phyloP scores from a whole-genome alignment of 2,113 vertebrate genomes.

The Helogale parvula region DNA sequence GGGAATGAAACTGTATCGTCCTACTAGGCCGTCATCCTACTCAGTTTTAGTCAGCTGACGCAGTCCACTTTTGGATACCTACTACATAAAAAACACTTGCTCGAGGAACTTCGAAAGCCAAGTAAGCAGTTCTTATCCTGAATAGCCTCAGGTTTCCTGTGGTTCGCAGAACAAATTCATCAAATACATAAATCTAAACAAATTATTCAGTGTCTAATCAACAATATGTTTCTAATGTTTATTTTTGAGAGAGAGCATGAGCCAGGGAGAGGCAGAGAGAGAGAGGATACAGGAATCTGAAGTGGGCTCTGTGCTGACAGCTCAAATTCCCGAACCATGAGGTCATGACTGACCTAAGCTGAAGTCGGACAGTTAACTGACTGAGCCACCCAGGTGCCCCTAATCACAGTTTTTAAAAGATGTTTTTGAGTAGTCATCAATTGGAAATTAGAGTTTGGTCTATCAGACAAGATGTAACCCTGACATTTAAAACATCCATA shows the following conservation, averaged over 20 bases:
- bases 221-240: too few species aligned
- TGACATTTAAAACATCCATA: not conserved
- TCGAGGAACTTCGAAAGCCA: constrained; percentile 4
- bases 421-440: not conserved
- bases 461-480: not conserved
- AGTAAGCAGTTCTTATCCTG: not conserved
- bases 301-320: too few species aligned
- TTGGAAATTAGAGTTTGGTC: not conserved
- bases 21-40: not conserved
- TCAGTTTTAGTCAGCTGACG: not conserved
- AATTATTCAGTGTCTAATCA: not conserved
- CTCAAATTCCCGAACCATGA: too few species aligned
- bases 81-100: not conserved
- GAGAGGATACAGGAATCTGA: too few species aligned
- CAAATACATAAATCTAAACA: not conserved
- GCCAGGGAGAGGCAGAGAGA: too few species aligned
- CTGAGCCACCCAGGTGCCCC: too few species aligned
- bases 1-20: not conserved
- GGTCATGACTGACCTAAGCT: too few species aligned
- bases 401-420: not conserved
- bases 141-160: not conserved
- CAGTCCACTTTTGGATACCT: not conserved
- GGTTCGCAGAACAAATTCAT: not conserved
- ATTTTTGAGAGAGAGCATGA: too few species aligned
- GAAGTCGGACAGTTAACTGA: too few species aligned